Conservation (phyloP, 2,113 vertebrate genomes). For the Chlorodrepanis virens region DNA sequence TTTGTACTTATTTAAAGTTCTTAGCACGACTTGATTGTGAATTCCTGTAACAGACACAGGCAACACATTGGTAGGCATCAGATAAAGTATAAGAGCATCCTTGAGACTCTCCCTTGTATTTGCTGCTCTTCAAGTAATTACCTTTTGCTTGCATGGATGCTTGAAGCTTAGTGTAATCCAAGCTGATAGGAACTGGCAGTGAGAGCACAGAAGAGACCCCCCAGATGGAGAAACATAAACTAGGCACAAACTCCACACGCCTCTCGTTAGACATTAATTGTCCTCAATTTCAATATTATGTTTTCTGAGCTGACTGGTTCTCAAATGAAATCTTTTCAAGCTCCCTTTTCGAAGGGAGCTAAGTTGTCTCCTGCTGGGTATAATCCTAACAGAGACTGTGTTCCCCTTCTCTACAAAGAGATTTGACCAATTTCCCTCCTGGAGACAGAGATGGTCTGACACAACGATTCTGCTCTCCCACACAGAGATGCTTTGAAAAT, state of each 20-base stretch:
- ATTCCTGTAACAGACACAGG: not conserved
- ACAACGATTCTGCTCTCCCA: not conserved
- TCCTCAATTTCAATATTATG: not conserved
- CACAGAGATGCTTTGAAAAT: slow-evolving; percentile 33
- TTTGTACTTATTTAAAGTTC: not conserved
- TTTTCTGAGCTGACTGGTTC: slow-evolving; percentile 12
- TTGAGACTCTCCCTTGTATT: not conserved
- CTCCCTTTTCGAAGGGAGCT: not conserved
- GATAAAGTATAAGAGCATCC: not conserved
- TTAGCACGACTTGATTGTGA: not conserved
- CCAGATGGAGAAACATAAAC: not conserved
- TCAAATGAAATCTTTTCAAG: slow-evolving; percentile 10
- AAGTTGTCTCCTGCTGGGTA: slow-evolving; percentile 31
- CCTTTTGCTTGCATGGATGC: not conserved
- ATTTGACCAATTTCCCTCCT: not conserved
- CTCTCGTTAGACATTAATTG: slow-evolving; percentile 26
- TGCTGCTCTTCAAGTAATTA: not conserved
- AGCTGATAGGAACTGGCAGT: slow-evolving; percentile 10
- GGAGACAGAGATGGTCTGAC: not conserved
- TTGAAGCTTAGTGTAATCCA: slow-evolving; percentile 29
- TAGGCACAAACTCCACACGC: not conserved
- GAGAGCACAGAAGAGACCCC: not conserved
- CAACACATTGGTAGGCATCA: not conserved
- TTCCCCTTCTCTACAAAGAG: not conserved
- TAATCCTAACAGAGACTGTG: not conserved